Conservation (phyloP, 2,113 vertebrate species). For the Rhizomys pruinosus region DNA sequence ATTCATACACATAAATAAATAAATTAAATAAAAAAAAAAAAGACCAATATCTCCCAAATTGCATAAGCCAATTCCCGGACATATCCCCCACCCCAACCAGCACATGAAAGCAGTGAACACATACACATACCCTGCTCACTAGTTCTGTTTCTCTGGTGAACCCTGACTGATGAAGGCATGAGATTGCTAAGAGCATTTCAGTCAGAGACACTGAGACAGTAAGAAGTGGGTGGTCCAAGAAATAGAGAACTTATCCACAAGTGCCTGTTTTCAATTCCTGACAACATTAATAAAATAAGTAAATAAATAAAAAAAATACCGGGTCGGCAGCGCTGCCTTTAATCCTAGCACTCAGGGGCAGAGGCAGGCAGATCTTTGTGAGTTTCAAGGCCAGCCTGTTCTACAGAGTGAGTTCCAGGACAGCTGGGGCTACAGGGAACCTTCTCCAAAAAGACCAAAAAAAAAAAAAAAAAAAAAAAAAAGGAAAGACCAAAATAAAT, state of each 20-base stretch:
- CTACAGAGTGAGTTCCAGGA: no score
- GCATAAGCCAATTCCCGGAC: background rate
- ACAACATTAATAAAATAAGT: background rate
- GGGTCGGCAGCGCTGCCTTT: no score
- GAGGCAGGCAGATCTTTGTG: no score
- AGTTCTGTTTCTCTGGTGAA: slow-evolving; percentile 18
- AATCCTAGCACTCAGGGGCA: no score
- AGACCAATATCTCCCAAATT: background rate
- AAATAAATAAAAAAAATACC: background rate
- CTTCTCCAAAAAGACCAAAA: no score
- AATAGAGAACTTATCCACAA: slow-evolving; percentile 8
- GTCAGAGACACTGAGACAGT: background rate
- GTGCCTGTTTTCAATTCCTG: background rate
- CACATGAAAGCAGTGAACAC: no score
- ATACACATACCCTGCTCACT: background rate
- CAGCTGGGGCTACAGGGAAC: no score
- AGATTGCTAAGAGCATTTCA: slow-evolving; percentile 34
- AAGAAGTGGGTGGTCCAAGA: slow-evolving; percentile 1
- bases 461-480: no score
- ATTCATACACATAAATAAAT: no score
- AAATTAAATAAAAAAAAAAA: no score
- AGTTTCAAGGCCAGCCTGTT: no score
- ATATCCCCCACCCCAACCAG: background rate
- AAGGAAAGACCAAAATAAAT: no score
- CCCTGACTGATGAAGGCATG: background rate